Evolutionary conservation across 2,797 vertebrate genomes (phyloP), one percentile per base, ranked within the genome.

Genomic region (Cuniculus paca): DNA sequence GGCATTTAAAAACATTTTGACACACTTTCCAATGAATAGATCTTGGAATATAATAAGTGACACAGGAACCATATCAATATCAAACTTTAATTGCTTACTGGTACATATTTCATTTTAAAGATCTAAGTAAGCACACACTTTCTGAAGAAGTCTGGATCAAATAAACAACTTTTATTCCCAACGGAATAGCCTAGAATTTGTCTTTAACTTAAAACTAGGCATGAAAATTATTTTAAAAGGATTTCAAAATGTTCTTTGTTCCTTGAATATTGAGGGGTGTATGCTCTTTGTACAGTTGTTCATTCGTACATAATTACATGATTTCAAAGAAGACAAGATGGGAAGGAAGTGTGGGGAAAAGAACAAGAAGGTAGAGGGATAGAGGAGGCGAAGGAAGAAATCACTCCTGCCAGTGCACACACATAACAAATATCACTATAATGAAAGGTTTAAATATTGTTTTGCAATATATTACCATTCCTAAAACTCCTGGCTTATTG

Each of bases 21-120:
- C n/a, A 72, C 13, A 85, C 56, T 88, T 95, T 94, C 8, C 39
- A 97, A 80, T 52, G 8, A 93, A 79, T 5, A 52, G 12, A 48
- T 5, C 48, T 72, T 90, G 65, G 58, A 84, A 81, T 68, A 70
- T n/a, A 91, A 65, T 90, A 78, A 91, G 68, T 1, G 31, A 70
- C 48, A 36, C 1, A 42, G 22, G 14, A 74, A 52, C 26, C 39
- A 52, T 9, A 88, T 42, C 5, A 92, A 70, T 8, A 22, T 34
- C 45, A 82, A 80, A 92, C 77, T 84, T 39, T 93, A 94, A 80
- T 92, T 81, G 42, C 20, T 65, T 24, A 2, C 0, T 61, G 9
- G 12, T 34, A 91, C 54, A 81, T 74, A 16, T 48, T 75, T 84
- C 54, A 65, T 80, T 94, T 83, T 50, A 86, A 91, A 86, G 8